Conservation (phyloP, 2,888 invertebrate species). For the Tetheella fluctuosa region DNA sequence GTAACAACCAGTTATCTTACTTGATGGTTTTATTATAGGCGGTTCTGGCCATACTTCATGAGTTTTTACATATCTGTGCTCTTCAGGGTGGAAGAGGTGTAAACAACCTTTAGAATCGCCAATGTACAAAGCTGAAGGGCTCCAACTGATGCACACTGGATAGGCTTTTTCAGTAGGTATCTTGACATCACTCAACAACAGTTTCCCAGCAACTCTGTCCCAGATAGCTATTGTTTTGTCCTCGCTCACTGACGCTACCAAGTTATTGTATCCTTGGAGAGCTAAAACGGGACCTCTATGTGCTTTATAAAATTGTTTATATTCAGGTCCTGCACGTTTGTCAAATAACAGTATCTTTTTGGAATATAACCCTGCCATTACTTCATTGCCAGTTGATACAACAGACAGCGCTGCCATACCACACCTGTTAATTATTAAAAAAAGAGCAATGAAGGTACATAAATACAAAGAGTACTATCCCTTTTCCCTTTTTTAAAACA, state of each 20-base stretch:
- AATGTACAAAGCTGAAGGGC: conserved; percentile 67
- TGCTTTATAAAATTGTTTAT: conserved; percentile 72
- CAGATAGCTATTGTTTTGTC: conserved; percentile 83
- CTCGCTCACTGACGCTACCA: conserved; percentile 84
- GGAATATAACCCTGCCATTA: conserved; percentile 83
- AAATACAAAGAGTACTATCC: too few species aligned
- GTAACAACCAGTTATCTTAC: conserved; percentile 72
- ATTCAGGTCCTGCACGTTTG: conserved; percentile 65
- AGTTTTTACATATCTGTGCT: conserved; percentile 54
- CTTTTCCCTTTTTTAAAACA: too few species aligned
- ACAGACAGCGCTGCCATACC: conserved; percentile 83
- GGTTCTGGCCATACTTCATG: conserved; percentile 71
- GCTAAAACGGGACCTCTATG: conserved; percentile 82
- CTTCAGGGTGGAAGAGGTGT: conserved; percentile 70
- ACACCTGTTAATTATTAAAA: conserved; percentile 53
- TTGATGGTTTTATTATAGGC: conserved; percentile 58
- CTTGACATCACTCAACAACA: conserved; percentile 64
- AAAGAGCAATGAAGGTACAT: too few species aligned
- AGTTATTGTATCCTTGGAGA: conserved; percentile 63
- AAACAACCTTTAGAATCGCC: conserved; percentile 76
- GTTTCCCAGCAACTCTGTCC: conserved; percentile 80
- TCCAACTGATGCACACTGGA: conserved; percentile 74
- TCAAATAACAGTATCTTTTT: conserved; percentile 83
- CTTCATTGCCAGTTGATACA: conserved; percentile 69
- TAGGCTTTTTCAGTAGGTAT: conserved; percentile 69